Percentiles rank a stretch among this genome's conserved stretches.
These are phyloP conservation scores for Himalopsyche japonica DNA, from an alignment of 2,888 invertebrate species.

Conservation along the genomic window DNA sequence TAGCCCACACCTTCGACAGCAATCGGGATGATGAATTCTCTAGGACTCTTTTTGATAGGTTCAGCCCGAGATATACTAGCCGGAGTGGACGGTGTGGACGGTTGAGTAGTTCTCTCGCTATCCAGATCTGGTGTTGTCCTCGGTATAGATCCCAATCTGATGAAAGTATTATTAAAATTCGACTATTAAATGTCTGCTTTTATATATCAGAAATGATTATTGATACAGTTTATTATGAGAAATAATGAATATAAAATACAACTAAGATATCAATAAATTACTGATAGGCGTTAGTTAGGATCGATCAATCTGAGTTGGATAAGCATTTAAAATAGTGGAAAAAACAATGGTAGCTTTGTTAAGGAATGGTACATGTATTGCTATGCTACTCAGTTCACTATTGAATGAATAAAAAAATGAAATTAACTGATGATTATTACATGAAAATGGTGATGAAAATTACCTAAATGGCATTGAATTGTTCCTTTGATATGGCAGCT, in stretches of 20 bases:
- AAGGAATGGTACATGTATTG: too few species aligned
- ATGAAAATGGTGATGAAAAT: conserved; percentile 4
- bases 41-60: conserved; percentile 84
- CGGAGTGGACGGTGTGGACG: conserved; percentile 69
- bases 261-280: background rate
- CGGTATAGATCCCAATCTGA: background rate
- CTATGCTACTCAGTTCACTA: too few species aligned
- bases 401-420: too few species aligned
- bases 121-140: conserved; percentile 29
- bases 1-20: conserved; percentile 89
- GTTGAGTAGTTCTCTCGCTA: conserved; percentile 44
- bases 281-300: too few species aligned
- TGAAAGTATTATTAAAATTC: background rate
- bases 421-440: too few species aligned
- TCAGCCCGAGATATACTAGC: conserved; percentile 54
- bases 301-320: too few species aligned
- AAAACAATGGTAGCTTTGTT: too few species aligned
- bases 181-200: background rate
- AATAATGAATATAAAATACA: too few species aligned
- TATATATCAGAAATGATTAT: too few species aligned
- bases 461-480: conserved; percentile 46
- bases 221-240: too few species aligned
- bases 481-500: conserved; percentile 38
- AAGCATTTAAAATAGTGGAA: background rate
- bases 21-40: conserved; percentile 93